phyloP scores from a whole-genome alignment of 2,113 vertebrate genomes.

The Psittacus erithacus region DNA sequence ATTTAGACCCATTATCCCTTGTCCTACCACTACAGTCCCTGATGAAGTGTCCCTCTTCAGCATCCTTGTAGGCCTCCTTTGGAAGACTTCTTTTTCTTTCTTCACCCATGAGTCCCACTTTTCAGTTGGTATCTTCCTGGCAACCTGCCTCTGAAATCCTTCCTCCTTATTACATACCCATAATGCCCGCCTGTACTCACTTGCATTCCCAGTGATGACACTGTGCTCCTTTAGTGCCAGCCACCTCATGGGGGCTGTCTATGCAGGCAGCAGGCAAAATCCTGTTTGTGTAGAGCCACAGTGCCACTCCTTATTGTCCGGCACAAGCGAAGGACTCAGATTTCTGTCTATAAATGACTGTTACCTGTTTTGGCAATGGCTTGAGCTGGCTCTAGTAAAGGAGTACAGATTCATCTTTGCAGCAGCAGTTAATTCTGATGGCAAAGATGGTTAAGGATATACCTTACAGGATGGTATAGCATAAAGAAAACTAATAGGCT shows the following conservation, averaged over 20 bases:
- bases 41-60: background rate
- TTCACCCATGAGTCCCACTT: background rate
- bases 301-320: background rate
- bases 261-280: background rate
- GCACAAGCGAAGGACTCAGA: background rate
- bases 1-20: background rate
- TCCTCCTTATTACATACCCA: background rate
- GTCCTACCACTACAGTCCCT: background rate
- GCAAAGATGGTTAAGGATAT: background rate
- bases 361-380: background rate
- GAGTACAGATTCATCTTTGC: background rate
- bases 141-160: background rate
- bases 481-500: background rate
- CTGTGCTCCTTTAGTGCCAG: too few species aligned
- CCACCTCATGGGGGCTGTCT: background rate
- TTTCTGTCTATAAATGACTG: background rate
- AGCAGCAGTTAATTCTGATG: background rate
- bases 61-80: background rate
- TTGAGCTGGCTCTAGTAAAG: background rate
- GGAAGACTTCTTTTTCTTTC: background rate
- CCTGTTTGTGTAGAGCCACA: background rate
- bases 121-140: background rate
- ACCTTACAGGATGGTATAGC: background rate
- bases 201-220: fast-evolving
- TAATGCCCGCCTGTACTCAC: fast-evolving